Percentiles rank a stretch among this genome's conserved stretches.
Conservation (phyloP, 2,797 vertebrate genomes). For the Tragopan temminckii region DNA sequence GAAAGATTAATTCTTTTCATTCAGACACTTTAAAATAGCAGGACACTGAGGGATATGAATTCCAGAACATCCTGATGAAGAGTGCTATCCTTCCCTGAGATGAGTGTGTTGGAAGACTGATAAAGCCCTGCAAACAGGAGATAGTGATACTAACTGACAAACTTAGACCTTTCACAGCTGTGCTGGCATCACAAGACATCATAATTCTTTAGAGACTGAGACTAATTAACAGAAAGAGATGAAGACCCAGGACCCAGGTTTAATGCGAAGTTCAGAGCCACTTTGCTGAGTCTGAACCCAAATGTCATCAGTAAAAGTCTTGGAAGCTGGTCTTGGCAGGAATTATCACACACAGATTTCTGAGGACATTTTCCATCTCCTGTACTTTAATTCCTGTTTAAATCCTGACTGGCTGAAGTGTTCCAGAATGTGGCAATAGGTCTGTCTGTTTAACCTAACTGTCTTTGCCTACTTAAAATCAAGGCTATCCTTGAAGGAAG, state of each 20-base stretch:
- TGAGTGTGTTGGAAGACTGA: slow-evolving; percentile 52
- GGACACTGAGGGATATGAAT: slow-evolving; percentile 42
- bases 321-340: slow-evolving; percentile 24
- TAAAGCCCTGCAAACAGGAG: slow-evolving; percentile 69
- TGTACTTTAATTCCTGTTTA: not conserved
- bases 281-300: slow-evolving; percentile 2
- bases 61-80: slow-evolving; percentile 60
- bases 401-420: not conserved
- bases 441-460: not conserved
- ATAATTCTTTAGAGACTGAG: slow-evolving; percentile 60
- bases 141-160: slow-evolving; percentile 60
- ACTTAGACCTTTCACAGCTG: slow-evolving; percentile 66
- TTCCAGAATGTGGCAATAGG: not conserved
- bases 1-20: slow-evolving; percentile 48
- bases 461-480: not conserved
- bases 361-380: slow-evolving; percentile 1
- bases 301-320: slow-evolving; percentile 49
- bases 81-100: slow-evolving; percentile 55
- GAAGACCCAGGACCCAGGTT: slow-evolving; percentile 56
- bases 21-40: slow-evolving; percentile 19
- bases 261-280: slow-evolving; percentile 65
- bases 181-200: slow-evolving; percentile 62
- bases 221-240: slow-evolving; percentile 67
- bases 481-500: not conserved
- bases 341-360: not conserved